Conservation (phyloP, 2,888 invertebrate genomes). For the Catocala nupta region DNA sequence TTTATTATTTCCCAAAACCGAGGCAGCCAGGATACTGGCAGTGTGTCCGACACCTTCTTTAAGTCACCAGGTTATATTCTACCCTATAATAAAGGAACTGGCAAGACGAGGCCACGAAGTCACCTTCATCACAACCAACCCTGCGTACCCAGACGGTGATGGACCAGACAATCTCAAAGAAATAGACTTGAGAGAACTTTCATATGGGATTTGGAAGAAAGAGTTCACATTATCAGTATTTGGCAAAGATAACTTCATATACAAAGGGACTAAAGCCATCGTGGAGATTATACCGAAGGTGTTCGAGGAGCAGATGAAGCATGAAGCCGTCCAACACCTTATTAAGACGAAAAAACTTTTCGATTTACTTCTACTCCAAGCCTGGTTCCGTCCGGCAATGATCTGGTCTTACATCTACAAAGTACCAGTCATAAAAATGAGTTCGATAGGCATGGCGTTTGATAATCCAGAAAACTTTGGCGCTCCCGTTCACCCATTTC, state of each 20-base stretch:
- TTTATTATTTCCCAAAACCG: constrained; percentile 1
- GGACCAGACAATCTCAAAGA: constrained; percentile 22
- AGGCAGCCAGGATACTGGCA: constrained; percentile 41
- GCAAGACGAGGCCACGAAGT: constrained; percentile 24
- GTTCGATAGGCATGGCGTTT: constrained; percentile 46
- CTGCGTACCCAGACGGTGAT: constrained; percentile 5
- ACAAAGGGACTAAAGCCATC: constrained; percentile 6
- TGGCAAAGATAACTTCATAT: constrained; percentile 11
- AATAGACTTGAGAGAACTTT: constrained; percentile 21
- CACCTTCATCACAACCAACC: constrained; percentile 19
- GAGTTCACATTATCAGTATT: not conserved
- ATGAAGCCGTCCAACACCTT: constrained; percentile 11
- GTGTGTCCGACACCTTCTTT: constrained; percentile 28
- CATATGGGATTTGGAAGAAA: constrained; percentile 16
- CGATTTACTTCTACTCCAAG: constrained; percentile 33
- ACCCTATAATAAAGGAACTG: constrained; percentile 20
- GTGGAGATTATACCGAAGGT: constrained; percentile 6
- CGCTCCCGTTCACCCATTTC: constrained; percentile 46
- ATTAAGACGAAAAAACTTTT: constrained; percentile 15
- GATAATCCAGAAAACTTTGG: constrained; percentile 48
- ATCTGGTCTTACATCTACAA: constrained; percentile 43
- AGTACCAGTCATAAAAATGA: constrained; percentile 49
- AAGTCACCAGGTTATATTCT: constrained; percentile 20
- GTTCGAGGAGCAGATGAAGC: constrained; percentile 23
- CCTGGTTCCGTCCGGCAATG: constrained; percentile 33